phyloP scores from a whole-genome alignment of 1,140 invertebrate genomes.

The Trinorchestia longiramus region DNA sequence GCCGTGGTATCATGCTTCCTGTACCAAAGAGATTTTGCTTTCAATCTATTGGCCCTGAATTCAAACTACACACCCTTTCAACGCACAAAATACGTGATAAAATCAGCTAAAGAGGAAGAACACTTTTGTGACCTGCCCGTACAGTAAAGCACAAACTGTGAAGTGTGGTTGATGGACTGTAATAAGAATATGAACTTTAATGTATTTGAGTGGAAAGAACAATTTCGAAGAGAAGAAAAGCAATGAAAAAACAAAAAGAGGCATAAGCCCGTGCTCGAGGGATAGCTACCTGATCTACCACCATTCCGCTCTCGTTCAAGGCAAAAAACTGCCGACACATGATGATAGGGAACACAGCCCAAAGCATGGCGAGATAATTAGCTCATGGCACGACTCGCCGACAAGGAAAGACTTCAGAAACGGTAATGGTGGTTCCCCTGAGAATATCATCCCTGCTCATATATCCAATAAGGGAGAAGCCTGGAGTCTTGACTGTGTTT shows the following conservation, averaged over 20 bases:
- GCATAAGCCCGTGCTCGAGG: neutral
- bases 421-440: neutral
- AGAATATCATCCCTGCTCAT: neutral
- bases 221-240: neutral
- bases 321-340: neutral
- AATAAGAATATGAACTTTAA: neutral
- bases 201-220: neutral
- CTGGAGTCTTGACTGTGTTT: neutral
- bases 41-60: no score
- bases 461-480: neutral
- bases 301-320: neutral
- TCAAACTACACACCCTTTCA: no score
- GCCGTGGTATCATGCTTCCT: neutral
- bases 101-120: neutral
- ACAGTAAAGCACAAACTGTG: neutral
- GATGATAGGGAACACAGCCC: neutral
- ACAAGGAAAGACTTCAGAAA: neutral
- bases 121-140: neutral
- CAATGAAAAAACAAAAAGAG: neutral
- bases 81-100: no score
- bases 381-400: neutral
- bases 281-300: neutral
- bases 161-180: neutral
- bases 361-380: neutral
- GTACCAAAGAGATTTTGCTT: no score